Conservation (phyloP, 1,140 invertebrate species). For the Drosophila parvula region DNA sequence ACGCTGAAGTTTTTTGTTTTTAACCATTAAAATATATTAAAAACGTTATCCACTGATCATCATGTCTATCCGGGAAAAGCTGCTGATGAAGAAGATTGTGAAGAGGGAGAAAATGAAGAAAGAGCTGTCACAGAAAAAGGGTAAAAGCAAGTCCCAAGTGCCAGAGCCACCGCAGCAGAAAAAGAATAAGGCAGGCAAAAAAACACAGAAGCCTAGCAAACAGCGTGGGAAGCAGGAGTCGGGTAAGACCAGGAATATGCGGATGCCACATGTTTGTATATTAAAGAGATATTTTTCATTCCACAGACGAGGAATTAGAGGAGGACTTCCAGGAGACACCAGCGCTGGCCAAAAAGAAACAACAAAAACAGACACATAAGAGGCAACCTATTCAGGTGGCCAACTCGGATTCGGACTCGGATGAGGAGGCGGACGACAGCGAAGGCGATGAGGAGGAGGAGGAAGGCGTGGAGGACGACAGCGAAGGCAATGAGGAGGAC, state of each 20-base stretch:
- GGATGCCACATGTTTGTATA: too few species aligned
- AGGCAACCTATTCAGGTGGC: constrained; percentile 72
- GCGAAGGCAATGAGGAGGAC: constrained; percentile 31
- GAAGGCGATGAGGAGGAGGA: constrained; percentile 21
- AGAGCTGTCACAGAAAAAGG: constrained; percentile 86
- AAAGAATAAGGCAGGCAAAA: constrained; percentile 33
- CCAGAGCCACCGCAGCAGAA: constrained; percentile 36
- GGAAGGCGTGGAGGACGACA: constrained; percentile 8
- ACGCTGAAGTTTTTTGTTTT: constrained; percentile 24
- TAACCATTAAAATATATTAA: constrained; percentile 36
- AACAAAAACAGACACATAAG: constrained; percentile 55
- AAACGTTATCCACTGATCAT: constrained; percentile 11
- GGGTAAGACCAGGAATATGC: constrained; percentile 16
- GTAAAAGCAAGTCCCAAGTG: constrained; percentile 44
- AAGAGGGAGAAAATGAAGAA: constrained; percentile 90
- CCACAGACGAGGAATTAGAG: constrained; percentile 28
- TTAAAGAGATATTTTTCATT: neutral
- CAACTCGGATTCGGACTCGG: constrained; percentile 66
- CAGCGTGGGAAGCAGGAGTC: constrained; percentile 34
- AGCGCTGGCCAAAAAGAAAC: constrained; percentile 38
- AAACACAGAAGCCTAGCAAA: constrained; percentile 27
- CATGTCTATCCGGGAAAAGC: constrained; percentile 91
- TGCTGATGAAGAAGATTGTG: constrained; percentile 91
- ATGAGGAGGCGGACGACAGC: constrained; percentile 29
- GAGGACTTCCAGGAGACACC: constrained; percentile 68